Percentiles rank a stretch among this genome's conserved stretches.
phyloP scores from a whole-genome alignment of 2,888 invertebrate genomes.

The Mermis nigrescens region DNA sequence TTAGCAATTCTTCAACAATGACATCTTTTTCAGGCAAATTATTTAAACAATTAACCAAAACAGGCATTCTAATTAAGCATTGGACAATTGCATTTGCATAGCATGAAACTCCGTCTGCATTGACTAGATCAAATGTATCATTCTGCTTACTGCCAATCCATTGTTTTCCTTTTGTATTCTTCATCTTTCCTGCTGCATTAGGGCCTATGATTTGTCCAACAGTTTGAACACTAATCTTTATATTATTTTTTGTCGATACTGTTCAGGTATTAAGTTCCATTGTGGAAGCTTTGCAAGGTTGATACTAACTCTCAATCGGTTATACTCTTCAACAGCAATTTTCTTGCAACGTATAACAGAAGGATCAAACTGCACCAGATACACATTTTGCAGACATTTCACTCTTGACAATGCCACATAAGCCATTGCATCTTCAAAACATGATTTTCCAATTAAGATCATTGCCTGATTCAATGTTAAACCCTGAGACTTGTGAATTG shows the following conservation, averaged over 20 bases:
- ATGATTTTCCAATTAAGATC: not conserved
- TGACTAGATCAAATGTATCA: not conserved
- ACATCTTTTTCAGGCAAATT: too few relatives aligned
- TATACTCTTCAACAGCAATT: not conserved
- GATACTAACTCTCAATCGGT: not conserved
- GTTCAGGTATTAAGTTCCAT: not conserved
- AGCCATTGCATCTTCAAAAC: not conserved
- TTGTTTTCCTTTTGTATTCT: too few relatives aligned
- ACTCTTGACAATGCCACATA: not conserved
- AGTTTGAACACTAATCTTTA: not conserved
- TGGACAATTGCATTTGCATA: not conserved
- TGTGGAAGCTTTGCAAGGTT: not conserved
- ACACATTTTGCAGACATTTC: not conserved
- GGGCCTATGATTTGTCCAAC: too few relatives aligned
- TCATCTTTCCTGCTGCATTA: too few relatives aligned
- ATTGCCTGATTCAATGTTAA: not conserved
- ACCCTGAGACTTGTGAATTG: not conserved
- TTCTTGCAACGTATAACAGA: not conserved
- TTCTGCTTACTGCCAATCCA: too few relatives aligned
- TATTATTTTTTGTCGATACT: not conserved
- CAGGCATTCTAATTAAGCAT: not conserved
- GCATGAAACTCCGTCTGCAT: not conserved
- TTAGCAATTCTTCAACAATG: too few relatives aligned
- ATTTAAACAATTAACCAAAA: not conserved
- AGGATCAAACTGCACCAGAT: not conserved